Base-by-base conservation (phyloP, 2,797 vertebrate species). In the Eospalax fontanierii region DNA sequence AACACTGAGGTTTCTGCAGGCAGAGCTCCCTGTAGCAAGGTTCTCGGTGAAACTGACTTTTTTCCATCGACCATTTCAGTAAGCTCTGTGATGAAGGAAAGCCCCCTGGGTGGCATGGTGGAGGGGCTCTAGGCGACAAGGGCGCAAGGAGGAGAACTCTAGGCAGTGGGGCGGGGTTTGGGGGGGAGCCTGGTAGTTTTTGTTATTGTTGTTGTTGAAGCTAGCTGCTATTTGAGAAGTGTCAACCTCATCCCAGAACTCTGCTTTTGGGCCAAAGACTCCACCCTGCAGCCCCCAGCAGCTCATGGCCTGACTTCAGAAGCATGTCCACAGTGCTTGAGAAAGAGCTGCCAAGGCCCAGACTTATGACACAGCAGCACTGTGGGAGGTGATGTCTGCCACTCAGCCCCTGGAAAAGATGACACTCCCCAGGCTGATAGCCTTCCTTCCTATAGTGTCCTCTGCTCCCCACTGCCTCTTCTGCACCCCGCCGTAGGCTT, bases 341-440 rank as follows among this genome's bases (percentile, higher is more conserved):
- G 87, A 73, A 93, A 87, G 75, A 86, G 26, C 40, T 2, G 0
- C 40, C 28, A 46, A 81, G 22, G 59, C 19, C 68, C 95, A 83
- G 88, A n/a, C 68, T 2, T 38, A 2, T 3, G 30, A 1, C 12
- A 1, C 1, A 0, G 21, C 16, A 28, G 40, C 50, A 11, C n/a
- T 0, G 18, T 30, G 6, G 21, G 30, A 73, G 38, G 18, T 1
- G 0, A 5, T n/a, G 38, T 40, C 78, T n/a, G 1, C 0, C 1
- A 2, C 26, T 21, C 9, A 7, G 12, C 43, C 9, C 35, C 24
- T n/a, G 40, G 30, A 6, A 2, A 6, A 10, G 10, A 50, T 1
- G 8, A 28, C 24, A 4, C 28, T 26, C 12, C 30, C 33, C n/a
- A 2, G 18, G 5, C 46, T 6, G 8, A 38, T 5, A 35, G 43